phyloP scores from a whole-genome alignment of 2,888 invertebrate species.

The Kryphioiulus occultus region DNA sequence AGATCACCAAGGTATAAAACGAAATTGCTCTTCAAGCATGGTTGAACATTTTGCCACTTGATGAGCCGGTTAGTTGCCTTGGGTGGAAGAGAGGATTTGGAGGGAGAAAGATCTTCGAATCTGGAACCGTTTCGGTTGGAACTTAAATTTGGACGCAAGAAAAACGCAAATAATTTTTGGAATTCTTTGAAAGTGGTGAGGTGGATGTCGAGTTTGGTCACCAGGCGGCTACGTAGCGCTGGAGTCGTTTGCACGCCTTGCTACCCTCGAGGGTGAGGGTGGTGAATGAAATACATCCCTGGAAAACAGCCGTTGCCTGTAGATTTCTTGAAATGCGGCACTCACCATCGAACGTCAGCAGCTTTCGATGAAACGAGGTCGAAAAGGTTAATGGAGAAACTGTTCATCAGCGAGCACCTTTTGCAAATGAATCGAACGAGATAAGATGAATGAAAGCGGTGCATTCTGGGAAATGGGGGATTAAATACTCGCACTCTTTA shows the following conservation, averaged over 20 bases:
- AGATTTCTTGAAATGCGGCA: not conserved
- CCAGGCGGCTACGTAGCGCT: not conserved
- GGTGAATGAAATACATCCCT: not conserved
- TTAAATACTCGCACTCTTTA: not conserved
- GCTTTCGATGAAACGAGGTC: slow-evolving; percentile 17
- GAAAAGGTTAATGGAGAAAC: not conserved
- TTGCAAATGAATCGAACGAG: slow-evolving; percentile 23
- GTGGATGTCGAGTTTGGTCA: not conserved
- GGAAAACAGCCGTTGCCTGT: not conserved
- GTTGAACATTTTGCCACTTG: slow-evolving; percentile 23
- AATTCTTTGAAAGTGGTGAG: not conserved
- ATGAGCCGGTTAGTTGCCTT: not conserved
- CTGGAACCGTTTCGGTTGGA: not conserved
- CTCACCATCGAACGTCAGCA: not conserved
- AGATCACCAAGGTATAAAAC: slow-evolving; percentile 9
- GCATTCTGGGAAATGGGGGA: not conserved
- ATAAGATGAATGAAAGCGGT: not conserved
- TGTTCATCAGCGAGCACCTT: slow-evolving; percentile 9
- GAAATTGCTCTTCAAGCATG: slow-evolving; percentile 6
- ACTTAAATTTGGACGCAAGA: not conserved
- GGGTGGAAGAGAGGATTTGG: not conserved
- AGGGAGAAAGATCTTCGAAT: not conserved
- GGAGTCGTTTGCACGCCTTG: not conserved
- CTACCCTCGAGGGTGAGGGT: not conserved
- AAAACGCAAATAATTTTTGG: not conserved